Base-by-base conservation (phyloP, 2,888 invertebrate species). In the Stenodema calcarata region DNA sequence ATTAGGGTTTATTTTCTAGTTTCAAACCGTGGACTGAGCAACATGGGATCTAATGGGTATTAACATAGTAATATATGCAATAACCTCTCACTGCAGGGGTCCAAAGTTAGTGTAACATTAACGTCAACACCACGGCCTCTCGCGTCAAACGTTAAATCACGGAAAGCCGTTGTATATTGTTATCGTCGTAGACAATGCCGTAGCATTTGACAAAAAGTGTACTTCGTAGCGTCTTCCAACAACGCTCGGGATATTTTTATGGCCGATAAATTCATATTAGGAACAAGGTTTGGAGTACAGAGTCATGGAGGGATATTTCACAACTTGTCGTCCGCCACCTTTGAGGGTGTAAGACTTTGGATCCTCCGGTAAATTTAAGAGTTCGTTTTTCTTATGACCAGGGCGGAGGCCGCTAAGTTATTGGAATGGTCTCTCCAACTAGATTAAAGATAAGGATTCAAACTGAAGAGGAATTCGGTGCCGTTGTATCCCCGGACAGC, bases 41-140 rank as follows among this genome's bases (percentile, higher is more conserved):
- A 28, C 47, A 14, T 30, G 18, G 62, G 35, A 62, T 30, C 27
- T 84, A 84, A 84, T 73, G 47, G 73, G 41, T 75, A 84, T 84
- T 84, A 84, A 84, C 84, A 84, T 84, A 84, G 75, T 84, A 73
- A 84, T 84, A 73, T 84, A 75, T 54, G 84, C 84, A 84, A 84
- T 75, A 44, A 84, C 42, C 47, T 75, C 73, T 47, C 80, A 16
- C 80, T 23, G 54, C 80, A 50, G 80, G 80, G 80, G 80, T 47
- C 54, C 42, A 16, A 80, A 80, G 54, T 78, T 78, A 78, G 78
- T 78, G 78, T 78, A 44, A 54, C 80, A 80, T 80, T 80, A 80
- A 80, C 80, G 54, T 80, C 80, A 62, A 54, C 80, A 80, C 80
- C 54, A 28, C 80, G n/a, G 75, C 42, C 75, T 16, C 18, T 78